phyloP scores from a whole-genome alignment of 2,888 invertebrate genomes.

The Maniola hyperantus region DNA sequence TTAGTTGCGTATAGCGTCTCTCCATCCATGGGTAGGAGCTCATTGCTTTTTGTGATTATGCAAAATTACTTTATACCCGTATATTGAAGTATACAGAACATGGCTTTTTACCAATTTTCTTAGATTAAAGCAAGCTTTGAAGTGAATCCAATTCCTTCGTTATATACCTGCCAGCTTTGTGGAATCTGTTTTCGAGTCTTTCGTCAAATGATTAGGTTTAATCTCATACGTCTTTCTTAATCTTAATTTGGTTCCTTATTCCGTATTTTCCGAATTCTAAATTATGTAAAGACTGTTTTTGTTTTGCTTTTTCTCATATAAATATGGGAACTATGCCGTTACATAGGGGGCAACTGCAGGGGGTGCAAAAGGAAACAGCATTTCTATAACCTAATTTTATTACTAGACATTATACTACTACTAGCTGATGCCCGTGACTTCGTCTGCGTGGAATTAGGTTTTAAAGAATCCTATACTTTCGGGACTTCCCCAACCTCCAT shows the following conservation, averaged over 20 bases:
- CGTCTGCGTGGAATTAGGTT: no score
- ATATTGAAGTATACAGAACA: conserved; percentile 1
- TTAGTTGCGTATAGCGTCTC: not conserved
- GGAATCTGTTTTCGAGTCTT: not conserved
- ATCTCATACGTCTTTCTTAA: not conserved
- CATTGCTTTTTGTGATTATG: not conserved
- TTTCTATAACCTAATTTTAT: no score
- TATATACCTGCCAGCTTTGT: not conserved
- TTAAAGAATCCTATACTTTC: conserved; percentile 8
- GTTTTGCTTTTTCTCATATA: no score
- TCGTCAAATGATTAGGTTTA: not conserved
- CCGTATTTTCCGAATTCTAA: not conserved
- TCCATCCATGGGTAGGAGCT: not conserved
- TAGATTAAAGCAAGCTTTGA: conserved; percentile 15
- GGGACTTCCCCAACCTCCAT: conserved; percentile 9
- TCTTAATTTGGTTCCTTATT: not conserved
- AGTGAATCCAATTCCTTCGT: conserved; percentile 8
- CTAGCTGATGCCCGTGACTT: no score
- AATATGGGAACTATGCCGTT: no score
- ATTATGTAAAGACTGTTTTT: no score
- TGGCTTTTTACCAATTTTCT: conserved; percentile 7
- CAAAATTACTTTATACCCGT: conserved; percentile 1
- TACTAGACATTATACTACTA: no score
- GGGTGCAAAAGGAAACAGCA: no score
- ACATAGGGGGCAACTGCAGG: no score